Base-by-base conservation (phyloP, 1,140 invertebrate species). In the Drosophila elegans region DNA sequence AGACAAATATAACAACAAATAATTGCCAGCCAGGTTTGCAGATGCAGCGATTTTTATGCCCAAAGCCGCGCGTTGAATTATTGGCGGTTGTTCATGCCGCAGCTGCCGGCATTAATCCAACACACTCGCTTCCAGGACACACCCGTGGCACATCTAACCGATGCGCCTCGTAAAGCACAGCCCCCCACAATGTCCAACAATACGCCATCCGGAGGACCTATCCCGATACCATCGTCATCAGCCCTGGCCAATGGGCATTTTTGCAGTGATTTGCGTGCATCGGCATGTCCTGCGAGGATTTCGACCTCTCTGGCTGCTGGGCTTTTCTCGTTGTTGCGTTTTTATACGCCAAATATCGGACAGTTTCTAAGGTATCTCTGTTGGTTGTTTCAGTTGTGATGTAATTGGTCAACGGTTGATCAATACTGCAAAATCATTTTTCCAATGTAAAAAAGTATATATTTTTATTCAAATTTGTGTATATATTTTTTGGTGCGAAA, bases 241-340 rank as follows among this genome's bases (percentile, higher is more conserved):
- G 54, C 7, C 71, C 49, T 34, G 60, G 60, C 60, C 60, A 74
- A 66, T 75, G 62, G 62, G 59, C 61, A 78, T 86, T 86, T 75
- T 78, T 79, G 83, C 66, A 77, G 75, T 88, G 83, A 83, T 88
- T 86, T 88, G 83, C 79, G 74, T 88, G 75, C 83, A 79, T 49
- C 61, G 71, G 71, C 84, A 79, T 86, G 83, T 82, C 77, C 81
- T 57, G 63, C 59, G 52, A 48, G 72, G 71, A 48, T 68, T 55
- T 76, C 36, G 42, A n/a, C 13, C 55, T 39, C 25, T 46, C 38
- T 16, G 48, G 51, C 68, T 27, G 29, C 27, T n/a, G 45, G 68
- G 52, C 52, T 71, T 71, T 71, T 49, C 29, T 34, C 38, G 51
- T 42, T 72, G 52, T 49, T 57, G 49, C 44, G 9, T 36, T 71